These are phyloP conservation scores for Zaprionus camerounensis DNA, from an alignment of 1,140 invertebrate species.

Conservation along the genomic window DNA sequence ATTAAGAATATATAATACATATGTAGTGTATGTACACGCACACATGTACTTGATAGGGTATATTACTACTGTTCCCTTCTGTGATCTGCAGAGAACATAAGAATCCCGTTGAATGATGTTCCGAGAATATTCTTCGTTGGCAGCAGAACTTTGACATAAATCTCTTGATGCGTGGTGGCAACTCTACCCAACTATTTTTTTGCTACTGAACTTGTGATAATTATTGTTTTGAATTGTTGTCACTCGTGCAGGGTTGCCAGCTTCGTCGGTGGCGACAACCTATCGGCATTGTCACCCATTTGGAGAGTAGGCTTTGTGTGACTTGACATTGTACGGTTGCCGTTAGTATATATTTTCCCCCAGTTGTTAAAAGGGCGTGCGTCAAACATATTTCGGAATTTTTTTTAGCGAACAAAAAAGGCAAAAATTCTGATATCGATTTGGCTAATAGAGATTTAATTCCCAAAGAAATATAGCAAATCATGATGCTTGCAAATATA, in stretches of 20 bases:
- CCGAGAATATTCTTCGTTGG: too few relatives aligned
- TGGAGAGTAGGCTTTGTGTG: conserved; percentile 2
- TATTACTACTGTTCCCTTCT: too few relatives aligned
- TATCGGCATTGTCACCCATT: not conserved
- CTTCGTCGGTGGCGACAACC: not conserved
- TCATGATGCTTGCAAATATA: conserved; percentile 40
- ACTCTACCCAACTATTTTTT: not conserved
- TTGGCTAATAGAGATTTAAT: conserved; percentile 7
- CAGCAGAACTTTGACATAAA: too few relatives aligned
- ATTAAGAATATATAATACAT: too few relatives aligned
- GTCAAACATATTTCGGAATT: conserved; percentile 14
- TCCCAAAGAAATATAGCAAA: conserved; percentile 39
- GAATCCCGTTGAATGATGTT: too few relatives aligned
- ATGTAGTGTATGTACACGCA: too few relatives aligned
- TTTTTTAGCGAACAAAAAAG: conserved; percentile 11
- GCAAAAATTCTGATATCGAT: conserved; percentile 42
- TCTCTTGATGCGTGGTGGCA: not conserved
- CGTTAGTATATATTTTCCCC: not conserved
- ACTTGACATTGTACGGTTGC: not conserved
- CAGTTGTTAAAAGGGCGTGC: conserved; percentile 5
- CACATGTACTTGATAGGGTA: too few relatives aligned
- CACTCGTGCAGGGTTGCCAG: conserved; percentile 24
- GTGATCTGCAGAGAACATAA: too few relatives aligned
- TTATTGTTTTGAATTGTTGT: not conserved
- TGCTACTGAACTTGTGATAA: not conserved